Base-by-base conservation (phyloP, 2,797 vertebrate genomes). In the Anguilla megastoma region DNA sequence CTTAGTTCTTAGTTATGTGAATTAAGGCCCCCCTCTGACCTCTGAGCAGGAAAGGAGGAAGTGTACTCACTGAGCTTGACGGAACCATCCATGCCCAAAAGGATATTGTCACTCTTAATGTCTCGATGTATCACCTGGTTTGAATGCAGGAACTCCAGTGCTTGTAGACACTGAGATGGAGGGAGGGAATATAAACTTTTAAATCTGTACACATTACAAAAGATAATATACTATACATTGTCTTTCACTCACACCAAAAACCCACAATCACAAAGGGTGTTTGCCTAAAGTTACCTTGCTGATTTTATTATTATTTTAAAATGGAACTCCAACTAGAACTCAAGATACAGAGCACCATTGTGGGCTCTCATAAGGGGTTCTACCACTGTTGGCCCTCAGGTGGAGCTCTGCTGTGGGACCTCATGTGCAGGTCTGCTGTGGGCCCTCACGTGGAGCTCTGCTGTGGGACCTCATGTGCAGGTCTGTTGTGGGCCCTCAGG, bases 71-170 rank as follows among this genome's bases (percentile, higher is more conserved):
- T 99, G 92, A 99, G 96, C 93, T 99, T 99, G 93, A 99, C 98
- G 3, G 98, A 98, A 87, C 98, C 98, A 85, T 99, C 98, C 98
- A 99, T 99, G 87, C 98, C 98, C 93, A 99, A 95, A 83, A 99
- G 95, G 91, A 99, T 99, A 94, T 99, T 99, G 97, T 99, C 98
- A 33, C 98, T 99, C 95, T 99, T 99, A 95, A 99, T 99, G 94
- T 99, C 98, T 91, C 98, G 95, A 94, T 99, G 98, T 93, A 99
- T 99, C 92, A 99, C 98, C 91, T 99, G 98, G 94, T 97, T 99
- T 0, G 95, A 98, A 93, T 99, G 98, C 60, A 99, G 97, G 92
- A 99, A 99, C 93, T 99, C 98, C 94, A 99, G 89, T 2, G 98
- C 98, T 92, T 99, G 98, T 16, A 99, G 96, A 96, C 98, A 99